Evolutionary conservation across 2,797 vertebrate species (phyloP), one percentile per base, ranked within the genome.

Genomic region (Coendou prehensilis): DNA sequence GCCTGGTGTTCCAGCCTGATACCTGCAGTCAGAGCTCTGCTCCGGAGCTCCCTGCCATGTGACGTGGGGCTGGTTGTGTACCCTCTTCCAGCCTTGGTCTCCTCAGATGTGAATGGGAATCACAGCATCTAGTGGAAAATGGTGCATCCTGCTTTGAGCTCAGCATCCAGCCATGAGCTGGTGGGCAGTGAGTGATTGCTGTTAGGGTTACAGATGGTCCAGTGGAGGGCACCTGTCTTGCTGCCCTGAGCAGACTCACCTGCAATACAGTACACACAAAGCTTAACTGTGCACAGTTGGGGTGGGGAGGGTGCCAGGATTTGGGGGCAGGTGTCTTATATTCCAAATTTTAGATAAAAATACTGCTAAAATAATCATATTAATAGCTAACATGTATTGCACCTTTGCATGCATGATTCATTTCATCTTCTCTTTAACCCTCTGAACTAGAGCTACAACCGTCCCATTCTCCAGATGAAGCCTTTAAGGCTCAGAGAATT

Each of bases 321-420:
- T 75, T 63, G 33, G 33, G 33, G 6, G 7, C n/a, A 8, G 18
- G 8, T 9, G 37, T 7, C 71, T 95, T 91, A 26, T 81, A 28
- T 69, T 86, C 15, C 45, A 76, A 11, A 64, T 83, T 33, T 67
- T 57, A 79, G 13, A 64, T 57, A 47, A 14, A 30, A 84, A 45
- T 23, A 71, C 64, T 92, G 50, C 23, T 71, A 84, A 95, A 84
- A 73, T 91, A 57, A 84, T 90, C 37, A 17, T 87, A 57, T 54
- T 63, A 59, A 47, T 52, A 87, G 75, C 64, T 84, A 57, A 56
- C 6, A 6, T 45, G 52, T 71, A 9, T 37, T 30, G 20, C 13
- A 8, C 26, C 17, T 82, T 92, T 30, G 30, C n/a, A 14, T 63
- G 20, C 33, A 4, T 50, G 26, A 23, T 54, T 69, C 54, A 41